These are phyloP conservation scores for Myocastor coypus DNA, from an alignment of 2,113 vertebrate species.

Conservation along the genomic window DNA sequence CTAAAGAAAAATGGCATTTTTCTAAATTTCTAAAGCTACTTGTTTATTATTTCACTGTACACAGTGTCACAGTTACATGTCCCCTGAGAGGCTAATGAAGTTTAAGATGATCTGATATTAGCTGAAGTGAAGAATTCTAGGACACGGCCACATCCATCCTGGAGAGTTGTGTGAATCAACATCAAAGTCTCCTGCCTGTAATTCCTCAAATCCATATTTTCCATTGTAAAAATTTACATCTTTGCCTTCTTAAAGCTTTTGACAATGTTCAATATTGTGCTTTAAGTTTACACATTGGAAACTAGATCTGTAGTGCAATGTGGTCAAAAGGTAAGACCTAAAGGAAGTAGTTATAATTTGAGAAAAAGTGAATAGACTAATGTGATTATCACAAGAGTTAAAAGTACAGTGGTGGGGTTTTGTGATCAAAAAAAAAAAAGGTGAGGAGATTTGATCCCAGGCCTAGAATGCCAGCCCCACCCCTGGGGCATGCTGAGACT, in stretches of 20 bases:
- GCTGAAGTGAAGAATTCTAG: background rate
- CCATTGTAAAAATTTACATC: background rate
- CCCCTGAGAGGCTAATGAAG: slow-evolving; percentile 14
- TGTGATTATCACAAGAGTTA: background rate
- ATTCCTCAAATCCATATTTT: background rate
- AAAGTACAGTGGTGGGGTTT: background rate
- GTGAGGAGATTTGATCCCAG: no score
- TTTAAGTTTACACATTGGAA: background rate
- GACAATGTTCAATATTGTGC: background rate
- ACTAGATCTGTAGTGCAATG: background rate
- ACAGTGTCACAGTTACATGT: background rate
- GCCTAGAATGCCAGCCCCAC: no score
- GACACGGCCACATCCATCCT: background rate
- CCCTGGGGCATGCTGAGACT: no score
- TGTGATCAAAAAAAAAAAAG: background rate
- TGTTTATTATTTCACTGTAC: background rate
- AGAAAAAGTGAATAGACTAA: background rate
- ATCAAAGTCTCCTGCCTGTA: background rate
- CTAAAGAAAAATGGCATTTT: background rate
- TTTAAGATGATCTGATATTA: background rate
- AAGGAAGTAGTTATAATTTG: background rate
- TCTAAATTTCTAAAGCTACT: background rate
- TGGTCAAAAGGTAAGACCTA: background rate
- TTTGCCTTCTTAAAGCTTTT: background rate
- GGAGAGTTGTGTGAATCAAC: background rate